Base-by-base conservation (phyloP, 2,888 invertebrate species). In the Tholera decimalis region DNA sequence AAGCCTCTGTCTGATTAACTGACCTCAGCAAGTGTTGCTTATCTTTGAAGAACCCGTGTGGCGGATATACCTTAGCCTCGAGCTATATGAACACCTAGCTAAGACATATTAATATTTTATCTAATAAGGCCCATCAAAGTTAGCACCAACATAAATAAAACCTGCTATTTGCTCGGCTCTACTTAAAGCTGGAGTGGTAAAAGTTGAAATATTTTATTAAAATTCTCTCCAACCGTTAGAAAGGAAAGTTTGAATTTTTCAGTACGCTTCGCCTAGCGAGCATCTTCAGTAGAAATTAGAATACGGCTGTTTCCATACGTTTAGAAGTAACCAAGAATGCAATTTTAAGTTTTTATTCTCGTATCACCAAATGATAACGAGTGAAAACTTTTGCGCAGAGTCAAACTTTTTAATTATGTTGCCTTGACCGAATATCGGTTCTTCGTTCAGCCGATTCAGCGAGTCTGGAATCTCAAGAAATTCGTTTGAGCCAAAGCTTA, bases 321-420 rank as follows among this genome's bases (percentile, higher is more conserved):
- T 60, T 50, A 49, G 49, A 53, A 54, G 49, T 37, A 55, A 24
- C 44, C 30, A 65, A 62, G 61, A 80, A 73, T 73, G 63, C 58
- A 77, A 79, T 73, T 61, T 80, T 44, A 57, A 70, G 58, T 77
- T 73, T 5, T 33, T 50, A 44, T 33, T n/a, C n/a, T n/a, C n/a
- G n/a, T n/a, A 56, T 58, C 55, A 44, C 61, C 53, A 63, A 73
- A 73, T 80, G 78, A 80, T 80, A 73, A 66, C 65, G 58, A 41
- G 51, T 79, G 46, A 55, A 79, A 80, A 80, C 68, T 80, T 83
- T 78, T 68, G 60, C 75, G 50, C 63, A 33, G 63, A 76, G 51
- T 46, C 64, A 28, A 85, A 88, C 80, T 86, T 88, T 85, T 87
- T 85, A 86, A 88, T 87, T 86, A 85, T 83, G 70, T 85, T 82